Conservation (phyloP, 2,113 vertebrate genomes). For the Cynoglossus semilaevis region DNA sequence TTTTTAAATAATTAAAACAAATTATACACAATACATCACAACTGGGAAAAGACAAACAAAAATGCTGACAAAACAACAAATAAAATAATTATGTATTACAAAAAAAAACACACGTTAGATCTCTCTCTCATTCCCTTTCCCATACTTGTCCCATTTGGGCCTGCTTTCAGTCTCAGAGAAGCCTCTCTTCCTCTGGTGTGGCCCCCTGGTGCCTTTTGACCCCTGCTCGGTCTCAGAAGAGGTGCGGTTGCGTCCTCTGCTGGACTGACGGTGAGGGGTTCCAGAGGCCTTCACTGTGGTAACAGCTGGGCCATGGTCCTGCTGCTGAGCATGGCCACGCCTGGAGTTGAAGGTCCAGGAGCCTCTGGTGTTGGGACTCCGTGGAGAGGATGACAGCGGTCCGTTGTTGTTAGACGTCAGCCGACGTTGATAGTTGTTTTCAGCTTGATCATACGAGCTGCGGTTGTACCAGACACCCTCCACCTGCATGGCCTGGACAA, state of each 20-base stretch:
- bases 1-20: not conserved
- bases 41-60: constrained; percentile 26
- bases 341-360: constrained; percentile 54
- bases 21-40: not conserved
- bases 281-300: constrained; percentile 53
- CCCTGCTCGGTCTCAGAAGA: constrained; percentile 68
- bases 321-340: constrained; percentile 22
- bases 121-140: constrained; percentile 45
- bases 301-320: constrained; percentile 23
- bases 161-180: constrained; percentile 65
- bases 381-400: constrained; percentile 39
- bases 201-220: constrained; percentile 47
- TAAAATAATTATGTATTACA: constrained; percentile 6
- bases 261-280: constrained; percentile 40
- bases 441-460: constrained; percentile 30
- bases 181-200: constrained; percentile 58
- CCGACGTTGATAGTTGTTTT: constrained; percentile 46
- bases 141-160: constrained; percentile 73
- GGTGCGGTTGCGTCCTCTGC: constrained; percentile 55
- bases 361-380: constrained; percentile 45
- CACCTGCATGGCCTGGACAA: constrained; percentile 42
- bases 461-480: constrained; percentile 58
- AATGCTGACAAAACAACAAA: constrained; percentile 39
- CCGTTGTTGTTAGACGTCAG: constrained; percentile 10
- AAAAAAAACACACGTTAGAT: constrained; percentile 40